Evolutionary conservation across 1,140 invertebrate genomes (phyloP).

Genomic region (Formica selysi): DNA sequence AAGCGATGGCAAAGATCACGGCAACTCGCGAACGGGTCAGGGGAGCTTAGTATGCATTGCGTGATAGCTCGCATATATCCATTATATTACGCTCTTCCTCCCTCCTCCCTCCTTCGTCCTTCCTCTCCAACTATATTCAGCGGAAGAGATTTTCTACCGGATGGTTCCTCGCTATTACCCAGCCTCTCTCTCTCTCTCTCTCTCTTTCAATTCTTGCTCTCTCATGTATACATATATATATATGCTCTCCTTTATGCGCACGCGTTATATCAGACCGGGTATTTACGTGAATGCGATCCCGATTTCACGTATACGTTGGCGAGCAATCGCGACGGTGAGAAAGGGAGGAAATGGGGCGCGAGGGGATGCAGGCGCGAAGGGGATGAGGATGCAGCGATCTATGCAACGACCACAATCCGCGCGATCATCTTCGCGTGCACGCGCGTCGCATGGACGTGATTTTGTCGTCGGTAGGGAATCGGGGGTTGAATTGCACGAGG

Average conservation of each 20-base stretch:
- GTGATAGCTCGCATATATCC: conserved; percentile 71
- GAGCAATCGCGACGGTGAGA: conserved; percentile 39
- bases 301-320: conserved; percentile 47
- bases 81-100: conserved; percentile 72
- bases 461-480: neutral
- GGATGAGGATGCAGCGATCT: conserved; percentile 10
- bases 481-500: neutral
- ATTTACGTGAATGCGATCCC: conserved; percentile 76
- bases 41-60: conserved; percentile 76
- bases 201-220: conserved; percentile 31
- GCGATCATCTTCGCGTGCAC: conserved; percentile 36
- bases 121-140: conserved; percentile 69
- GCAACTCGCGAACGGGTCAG: conserved; percentile 68
- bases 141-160: conserved; percentile 77
- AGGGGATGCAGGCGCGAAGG: neutral
- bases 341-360: neutral
- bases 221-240: conserved; percentile 56
- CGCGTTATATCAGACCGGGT: conserved; percentile 66
- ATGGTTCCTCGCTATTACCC: conserved; percentile 77
- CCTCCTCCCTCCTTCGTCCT: neutral
- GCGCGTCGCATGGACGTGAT: conserved; percentile 45
- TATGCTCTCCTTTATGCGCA: conserved; percentile 71
- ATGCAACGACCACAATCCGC: conserved; percentile 66
- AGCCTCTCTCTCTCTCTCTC: conserved; percentile 31
- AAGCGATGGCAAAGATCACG: conserved; percentile 31